A percentile compares a stretch with the other conserved stretches of the same genome.
Conservation (phyloP, 2,888 invertebrate species). For the Epistrophella euchroma region DNA sequence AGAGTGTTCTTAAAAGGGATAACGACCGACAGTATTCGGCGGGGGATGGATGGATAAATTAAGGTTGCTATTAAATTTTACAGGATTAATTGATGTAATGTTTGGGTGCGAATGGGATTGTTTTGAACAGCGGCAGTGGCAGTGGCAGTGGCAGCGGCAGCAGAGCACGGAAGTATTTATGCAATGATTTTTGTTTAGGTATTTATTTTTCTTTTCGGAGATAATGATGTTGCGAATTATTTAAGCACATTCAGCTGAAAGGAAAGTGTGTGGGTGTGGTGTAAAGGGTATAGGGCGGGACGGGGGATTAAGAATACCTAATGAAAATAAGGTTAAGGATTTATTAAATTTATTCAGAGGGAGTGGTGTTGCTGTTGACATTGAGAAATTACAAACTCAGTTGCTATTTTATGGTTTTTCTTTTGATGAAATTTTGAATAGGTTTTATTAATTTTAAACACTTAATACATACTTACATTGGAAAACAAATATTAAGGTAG, state of each 20-base stretch:
- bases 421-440: constrained; percentile 21
- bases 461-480: neutral
- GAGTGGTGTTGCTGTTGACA: constrained; percentile 20
- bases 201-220: constrained; percentile 35
- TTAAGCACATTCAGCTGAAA: neutral
- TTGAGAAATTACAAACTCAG: constrained; percentile 10
- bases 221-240: constrained; percentile 44
- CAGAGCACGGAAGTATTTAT: constrained; percentile 21
- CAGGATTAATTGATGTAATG: constrained; percentile 58
- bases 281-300: neutral
- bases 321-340: constrained; percentile 19
- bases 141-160: neutral
- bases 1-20: constrained; percentile 14
- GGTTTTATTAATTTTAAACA: constrained; percentile 10
- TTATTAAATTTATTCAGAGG: constrained; percentile 24
- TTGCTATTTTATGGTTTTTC: constrained; percentile 7
- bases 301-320: neutral
- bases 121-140: neutral
- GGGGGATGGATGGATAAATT: constrained; percentile 15
- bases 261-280: neutral
- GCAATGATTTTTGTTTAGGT: constrained; percentile 41
- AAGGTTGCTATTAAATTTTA: constrained; percentile 59
- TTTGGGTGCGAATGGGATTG: constrained; percentile 44
- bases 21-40: neutral
- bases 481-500: neutral